Conservation (phyloP, 1,140 invertebrate species). For the Periplaneta americana region DNA sequence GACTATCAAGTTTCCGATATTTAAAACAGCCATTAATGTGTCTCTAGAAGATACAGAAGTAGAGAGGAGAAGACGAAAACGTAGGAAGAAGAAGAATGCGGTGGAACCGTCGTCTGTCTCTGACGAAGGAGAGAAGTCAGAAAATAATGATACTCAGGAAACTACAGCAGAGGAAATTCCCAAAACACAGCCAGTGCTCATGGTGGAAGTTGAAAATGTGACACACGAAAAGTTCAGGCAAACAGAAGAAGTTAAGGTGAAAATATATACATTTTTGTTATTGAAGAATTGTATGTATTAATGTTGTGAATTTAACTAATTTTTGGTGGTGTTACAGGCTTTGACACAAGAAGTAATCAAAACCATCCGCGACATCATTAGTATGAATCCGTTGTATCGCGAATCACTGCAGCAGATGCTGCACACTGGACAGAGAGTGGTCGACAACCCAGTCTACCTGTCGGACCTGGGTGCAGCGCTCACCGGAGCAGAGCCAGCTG, state of each 20-base stretch:
- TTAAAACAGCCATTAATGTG: slow-evolving; percentile 25
- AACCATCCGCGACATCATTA: slow-evolving; percentile 95
- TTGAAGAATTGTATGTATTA: too few species aligned
- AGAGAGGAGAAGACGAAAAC: slow-evolving; percentile 45
- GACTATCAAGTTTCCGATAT: slow-evolving; percentile 21
- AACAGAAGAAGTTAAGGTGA: slow-evolving; percentile 91
- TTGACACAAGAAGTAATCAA: slow-evolving; percentile 96
- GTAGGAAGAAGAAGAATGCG: slow-evolving; percentile 31
- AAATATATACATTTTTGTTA: neutral
- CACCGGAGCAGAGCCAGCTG: slow-evolving; percentile 85
- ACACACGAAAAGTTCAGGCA: slow-evolving; percentile 83
- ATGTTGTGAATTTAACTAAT: too few species aligned
- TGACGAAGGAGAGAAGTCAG: neutral
- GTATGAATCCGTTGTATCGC: slow-evolving; percentile 91
- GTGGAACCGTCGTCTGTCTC: neutral
- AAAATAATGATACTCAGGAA: neutral
- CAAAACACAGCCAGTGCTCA: slow-evolving; percentile 57
- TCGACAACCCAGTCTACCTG: slow-evolving; percentile 98
- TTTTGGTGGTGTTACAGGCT: slow-evolving; percentile 50
- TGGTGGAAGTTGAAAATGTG: slow-evolving; percentile 95
- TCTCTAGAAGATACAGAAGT: slow-evolving; percentile 46
- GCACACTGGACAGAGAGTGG: slow-evolving; percentile 89
- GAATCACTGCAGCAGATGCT: slow-evolving; percentile 91
- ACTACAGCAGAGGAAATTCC: slow-evolving; percentile 27
- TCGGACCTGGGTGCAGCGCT: slow-evolving; percentile 94